A percentile compares a stretch with the other conserved stretches of the same genome.
Evolutionary conservation across 2,797 vertebrate genomes (phyloP).

Genomic region (Myripristis jacobus): DNA sequence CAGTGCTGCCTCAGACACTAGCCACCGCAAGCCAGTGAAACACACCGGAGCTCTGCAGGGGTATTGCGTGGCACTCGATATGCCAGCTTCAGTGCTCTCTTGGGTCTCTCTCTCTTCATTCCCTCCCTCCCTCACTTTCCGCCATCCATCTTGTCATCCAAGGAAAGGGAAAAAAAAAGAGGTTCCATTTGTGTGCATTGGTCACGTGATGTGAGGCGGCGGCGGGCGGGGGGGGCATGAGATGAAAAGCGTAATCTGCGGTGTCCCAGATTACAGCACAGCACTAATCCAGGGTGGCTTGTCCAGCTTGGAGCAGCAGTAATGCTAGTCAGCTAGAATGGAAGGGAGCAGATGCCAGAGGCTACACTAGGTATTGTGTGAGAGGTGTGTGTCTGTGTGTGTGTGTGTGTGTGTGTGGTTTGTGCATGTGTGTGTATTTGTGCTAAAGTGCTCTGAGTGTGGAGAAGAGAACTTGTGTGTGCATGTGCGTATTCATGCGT

Average conservation of each 20-base stretch:
- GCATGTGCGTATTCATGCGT: background rate
- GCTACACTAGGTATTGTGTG: constrained; percentile 48
- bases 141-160: constrained; percentile 59
- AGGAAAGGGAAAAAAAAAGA: constrained; percentile 42
- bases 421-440: constrained; percentile 10
- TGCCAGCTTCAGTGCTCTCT: constrained; percentile 44
- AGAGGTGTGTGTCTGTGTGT: constrained; percentile 1
- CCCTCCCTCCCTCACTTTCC: constrained; percentile 45
- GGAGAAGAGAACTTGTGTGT: background rate
- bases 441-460: constrained; percentile 37
- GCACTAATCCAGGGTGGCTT: constrained; percentile 78
- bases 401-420: too few species aligned
- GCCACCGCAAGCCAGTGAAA: constrained; percentile 2
- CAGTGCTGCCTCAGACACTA: constrained; percentile 24
- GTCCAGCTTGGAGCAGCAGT: constrained; percentile 60
- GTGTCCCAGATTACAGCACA: constrained; percentile 84
- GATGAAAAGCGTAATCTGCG: constrained; percentile 82
- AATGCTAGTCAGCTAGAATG: constrained; percentile 60
- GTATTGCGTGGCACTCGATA: constrained; percentile 32
- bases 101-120: constrained; percentile 39
- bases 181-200: constrained; percentile 65
- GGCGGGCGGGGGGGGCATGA: constrained; percentile 38
- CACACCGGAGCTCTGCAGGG: background rate
- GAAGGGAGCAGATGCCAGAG: constrained; percentile 55
- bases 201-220: constrained; percentile 66